phyloP scores from a whole-genome alignment of 2,113 vertebrate species.

The Chionodraco myersi region DNA sequence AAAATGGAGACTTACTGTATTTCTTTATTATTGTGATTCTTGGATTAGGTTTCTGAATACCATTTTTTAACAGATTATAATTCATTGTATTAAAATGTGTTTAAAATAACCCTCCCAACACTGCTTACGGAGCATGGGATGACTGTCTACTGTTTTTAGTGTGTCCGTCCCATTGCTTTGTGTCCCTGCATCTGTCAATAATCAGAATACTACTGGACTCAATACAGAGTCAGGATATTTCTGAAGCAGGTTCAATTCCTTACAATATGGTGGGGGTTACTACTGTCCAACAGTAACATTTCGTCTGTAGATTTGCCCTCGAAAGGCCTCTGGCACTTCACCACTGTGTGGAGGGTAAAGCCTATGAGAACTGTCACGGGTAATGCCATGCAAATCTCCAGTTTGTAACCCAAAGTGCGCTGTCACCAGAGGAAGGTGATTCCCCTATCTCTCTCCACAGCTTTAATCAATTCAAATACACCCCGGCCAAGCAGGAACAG shows the following conservation, averaged over 20 bases:
- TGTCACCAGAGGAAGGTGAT: slow-evolving; percentile 61
- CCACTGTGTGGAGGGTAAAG: slow-evolving; percentile 53
- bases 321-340: slow-evolving; percentile 58
- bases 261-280: slow-evolving; percentile 2
- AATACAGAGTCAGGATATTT: slow-evolving; percentile 33
- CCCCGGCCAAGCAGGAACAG: slow-evolving; percentile 41
- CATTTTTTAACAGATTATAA: neutral
- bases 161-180: neutral
- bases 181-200: slow-evolving; percentile 25
- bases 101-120: neutral
- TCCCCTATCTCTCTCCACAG: slow-evolving; percentile 62
- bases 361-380: slow-evolving; percentile 35
- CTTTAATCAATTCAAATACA: slow-evolving; percentile 69
- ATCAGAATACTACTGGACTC: slow-evolving; percentile 16
- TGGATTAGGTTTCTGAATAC: neutral
- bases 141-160: neutral
- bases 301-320: slow-evolving; percentile 38
- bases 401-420: slow-evolving; percentile 63
- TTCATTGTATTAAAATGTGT: neutral
- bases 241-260: slow-evolving; percentile 32
- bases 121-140: neutral
- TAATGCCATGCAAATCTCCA: slow-evolving; percentile 75
- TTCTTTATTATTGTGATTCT: neutral
- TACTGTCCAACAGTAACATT: slow-evolving; percentile 55
- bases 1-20: neutral